phyloP scores from a whole-genome alignment of 2,113 vertebrate species.

The Otus sunia region DNA sequence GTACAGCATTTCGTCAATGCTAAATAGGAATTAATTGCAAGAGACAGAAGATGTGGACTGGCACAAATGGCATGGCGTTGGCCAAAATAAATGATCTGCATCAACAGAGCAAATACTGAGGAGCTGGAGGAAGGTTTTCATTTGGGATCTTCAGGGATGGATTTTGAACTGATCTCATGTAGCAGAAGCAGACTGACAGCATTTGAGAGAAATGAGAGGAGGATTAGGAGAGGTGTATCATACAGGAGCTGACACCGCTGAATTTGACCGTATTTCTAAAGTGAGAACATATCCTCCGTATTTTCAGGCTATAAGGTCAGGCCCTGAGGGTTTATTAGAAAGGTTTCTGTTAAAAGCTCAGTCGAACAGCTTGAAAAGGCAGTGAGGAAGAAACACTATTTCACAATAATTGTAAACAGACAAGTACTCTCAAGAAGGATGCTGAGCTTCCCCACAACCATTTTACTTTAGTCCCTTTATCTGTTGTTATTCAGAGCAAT shows the following conservation, averaged over 20 bases:
- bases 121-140: not conserved
- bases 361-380: not conserved
- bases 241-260: not conserved
- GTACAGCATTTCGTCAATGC: not conserved
- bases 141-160: not conserved
- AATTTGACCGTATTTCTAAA: not conserved
- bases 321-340: not conserved
- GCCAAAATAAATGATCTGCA: not conserved
- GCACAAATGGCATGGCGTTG: fast-evolving
- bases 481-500: no score
- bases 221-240: not conserved
- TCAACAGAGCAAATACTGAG: fast-evolving
- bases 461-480: not conserved
- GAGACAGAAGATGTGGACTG: not conserved
- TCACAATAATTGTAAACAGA: not conserved
- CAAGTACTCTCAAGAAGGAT: not conserved
- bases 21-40: no score
- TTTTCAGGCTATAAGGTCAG: not conserved
- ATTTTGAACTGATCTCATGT: not conserved
- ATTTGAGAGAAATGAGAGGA: not conserved
- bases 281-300: not conserved
- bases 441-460: not conserved
- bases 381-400: not conserved
- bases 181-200: not conserved
- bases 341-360: not conserved